Percentiles rank a stretch among this genome's conserved stretches.
Conservation (phyloP, 2,113 vertebrate species). For the Carassius carassius region DNA sequence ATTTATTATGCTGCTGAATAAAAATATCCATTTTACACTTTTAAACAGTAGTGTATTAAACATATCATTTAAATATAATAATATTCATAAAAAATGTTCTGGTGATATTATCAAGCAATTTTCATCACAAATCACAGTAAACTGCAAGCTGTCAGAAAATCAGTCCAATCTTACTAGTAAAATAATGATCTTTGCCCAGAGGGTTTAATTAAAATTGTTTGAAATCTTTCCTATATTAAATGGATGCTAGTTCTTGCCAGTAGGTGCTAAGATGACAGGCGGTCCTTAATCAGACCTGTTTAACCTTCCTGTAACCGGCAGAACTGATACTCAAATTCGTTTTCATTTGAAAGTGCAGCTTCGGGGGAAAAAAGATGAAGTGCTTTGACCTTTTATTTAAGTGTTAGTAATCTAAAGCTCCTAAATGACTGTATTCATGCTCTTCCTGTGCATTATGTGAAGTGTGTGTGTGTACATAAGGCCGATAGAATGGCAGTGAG, state of each 20-base stretch:
- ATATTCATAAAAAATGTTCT: background rate
- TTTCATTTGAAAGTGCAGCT: slow-evolving; percentile 18
- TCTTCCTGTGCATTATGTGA: background rate
- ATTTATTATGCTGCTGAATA: background rate
- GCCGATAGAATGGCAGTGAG: background rate
- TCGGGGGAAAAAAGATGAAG: slow-evolving; percentile 1
- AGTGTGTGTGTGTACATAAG: background rate
- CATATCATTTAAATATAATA: no score
- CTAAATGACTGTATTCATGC: slow-evolving; percentile 14
- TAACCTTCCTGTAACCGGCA: slow-evolving; percentile 28
- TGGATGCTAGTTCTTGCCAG: background rate
- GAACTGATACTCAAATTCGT: slow-evolving; percentile 15
- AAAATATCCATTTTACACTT: background rate
- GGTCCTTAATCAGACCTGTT: slow-evolving; percentile 29
- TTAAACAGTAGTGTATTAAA: background rate
- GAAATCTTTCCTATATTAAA: background rate
- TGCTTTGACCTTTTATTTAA: slow-evolving; percentile 40
- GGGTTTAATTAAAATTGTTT: background rate
- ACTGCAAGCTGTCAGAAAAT: background rate
- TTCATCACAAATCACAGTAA: background rate
- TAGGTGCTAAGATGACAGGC: slow-evolving; percentile 13
- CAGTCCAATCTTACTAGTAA: background rate
- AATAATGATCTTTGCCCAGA: slow-evolving; percentile 16
- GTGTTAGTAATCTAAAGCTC: slow-evolving; percentile 29
- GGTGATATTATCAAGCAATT: background rate